Percentiles rank a stretch among this genome's conserved stretches.
Evolutionary conservation across 1,140 invertebrate species (phyloP).

Genomic region (Pollicipes pollicipes): DNA sequence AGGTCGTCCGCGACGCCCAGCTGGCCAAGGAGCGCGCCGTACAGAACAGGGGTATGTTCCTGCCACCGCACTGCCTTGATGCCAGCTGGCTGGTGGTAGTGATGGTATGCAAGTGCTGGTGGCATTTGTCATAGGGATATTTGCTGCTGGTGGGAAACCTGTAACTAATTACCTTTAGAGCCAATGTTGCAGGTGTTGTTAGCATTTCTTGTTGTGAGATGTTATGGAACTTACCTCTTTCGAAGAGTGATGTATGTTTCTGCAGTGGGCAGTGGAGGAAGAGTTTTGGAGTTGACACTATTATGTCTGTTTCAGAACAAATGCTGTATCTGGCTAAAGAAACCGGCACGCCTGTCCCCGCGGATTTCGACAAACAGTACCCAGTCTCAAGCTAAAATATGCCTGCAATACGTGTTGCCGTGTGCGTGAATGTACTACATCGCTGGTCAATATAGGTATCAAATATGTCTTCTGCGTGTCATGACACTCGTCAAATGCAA

Average conservation of each 20-base stretch:
- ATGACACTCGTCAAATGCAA: too few species aligned
- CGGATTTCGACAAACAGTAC: slow-evolving; percentile 18
- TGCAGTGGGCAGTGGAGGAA: too few species aligned
- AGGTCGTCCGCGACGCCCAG: slow-evolving; percentile 17
- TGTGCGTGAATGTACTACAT: neutral
- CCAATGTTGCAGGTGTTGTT: too few species aligned
- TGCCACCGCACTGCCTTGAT: slow-evolving; percentile 9
- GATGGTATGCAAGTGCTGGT: neutral
- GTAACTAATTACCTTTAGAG: too few species aligned
- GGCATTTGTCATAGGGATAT: neutral
- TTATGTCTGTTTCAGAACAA: slow-evolving; percentile 21
- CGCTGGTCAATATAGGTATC: neutral
- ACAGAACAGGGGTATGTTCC: slow-evolving; percentile 15
- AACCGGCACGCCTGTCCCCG: slow-evolving; percentile 23
- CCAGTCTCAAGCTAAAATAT: neutral
- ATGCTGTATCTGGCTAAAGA: slow-evolving; percentile 24
- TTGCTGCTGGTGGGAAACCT: too few species aligned
- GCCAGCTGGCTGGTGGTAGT: neutral
- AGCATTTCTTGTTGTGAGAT: too few species aligned
- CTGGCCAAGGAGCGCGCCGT: slow-evolving; percentile 17
- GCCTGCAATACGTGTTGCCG: neutral
- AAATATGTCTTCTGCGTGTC: too few species aligned
- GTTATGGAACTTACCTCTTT: too few species aligned
- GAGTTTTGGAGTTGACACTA: too few species aligned
- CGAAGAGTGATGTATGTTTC: too few species aligned